Conservation (phyloP, 2,797 vertebrate species). For the Sciurus vulgaris region DNA sequence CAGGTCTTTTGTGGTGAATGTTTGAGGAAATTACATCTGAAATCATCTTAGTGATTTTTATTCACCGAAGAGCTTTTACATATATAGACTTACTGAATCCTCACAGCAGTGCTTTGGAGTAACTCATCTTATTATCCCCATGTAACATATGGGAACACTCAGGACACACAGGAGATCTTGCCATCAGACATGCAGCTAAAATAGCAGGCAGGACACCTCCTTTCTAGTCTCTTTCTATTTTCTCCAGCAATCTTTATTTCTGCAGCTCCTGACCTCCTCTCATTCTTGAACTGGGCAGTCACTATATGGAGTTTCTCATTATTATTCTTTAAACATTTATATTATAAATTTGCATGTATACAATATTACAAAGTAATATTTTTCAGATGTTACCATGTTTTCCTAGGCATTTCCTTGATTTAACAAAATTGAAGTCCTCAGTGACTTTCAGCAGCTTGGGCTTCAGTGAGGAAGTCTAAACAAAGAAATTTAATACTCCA, state of each 20-base stretch:
- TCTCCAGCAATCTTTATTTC: neutral
- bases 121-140: neutral
- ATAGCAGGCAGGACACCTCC: neutral
- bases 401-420: neutral
- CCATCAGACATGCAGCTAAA: neutral
- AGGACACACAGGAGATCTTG: neutral
- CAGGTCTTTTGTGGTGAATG: neutral
- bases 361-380: neutral
- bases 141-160: neutral
- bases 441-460: neutral
- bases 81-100: neutral
- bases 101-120: neutral
- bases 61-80: neutral
- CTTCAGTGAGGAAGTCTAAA: neutral
- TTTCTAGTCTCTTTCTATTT: neutral
- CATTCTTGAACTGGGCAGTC: neutral
- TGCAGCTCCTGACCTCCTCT: neutral
- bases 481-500: neutral
- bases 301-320: neutral
- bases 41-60: conserved; percentile 36
- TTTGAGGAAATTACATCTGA: conserved; percentile 26
- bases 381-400: conserved; percentile 8
- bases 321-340: neutral
- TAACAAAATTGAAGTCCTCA: neutral
- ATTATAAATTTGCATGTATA: neutral